These are phyloP conservation scores for Molossus molossus DNA, from an alignment of 2,797 vertebrate species.

Conservation along the genomic window DNA sequence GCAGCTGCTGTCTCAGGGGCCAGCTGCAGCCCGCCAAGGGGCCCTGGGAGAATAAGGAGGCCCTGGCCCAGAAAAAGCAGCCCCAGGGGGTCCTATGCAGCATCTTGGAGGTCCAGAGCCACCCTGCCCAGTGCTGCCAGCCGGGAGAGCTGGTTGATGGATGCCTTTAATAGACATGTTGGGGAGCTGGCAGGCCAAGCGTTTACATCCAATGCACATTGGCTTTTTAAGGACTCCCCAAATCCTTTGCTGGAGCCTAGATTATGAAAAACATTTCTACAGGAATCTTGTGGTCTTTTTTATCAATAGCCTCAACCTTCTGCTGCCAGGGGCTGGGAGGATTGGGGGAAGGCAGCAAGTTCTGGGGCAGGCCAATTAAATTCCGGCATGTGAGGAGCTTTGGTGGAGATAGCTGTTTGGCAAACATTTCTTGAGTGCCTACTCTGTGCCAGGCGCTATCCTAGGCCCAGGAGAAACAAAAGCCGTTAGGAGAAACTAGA, in stretches of 20 bases:
- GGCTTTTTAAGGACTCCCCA: conserved; percentile 73
- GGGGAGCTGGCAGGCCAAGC: conserved; percentile 33
- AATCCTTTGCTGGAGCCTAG: conserved; percentile 28
- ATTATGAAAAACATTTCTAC: conserved; percentile 67
- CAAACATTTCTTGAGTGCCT: background rate
- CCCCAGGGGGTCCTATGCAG: background rate
- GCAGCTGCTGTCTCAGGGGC: conserved; percentile 51
- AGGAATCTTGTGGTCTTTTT: conserved; percentile 28
- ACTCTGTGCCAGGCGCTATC: background rate
- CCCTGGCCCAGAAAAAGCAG: background rate
- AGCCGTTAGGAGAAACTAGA: background rate
- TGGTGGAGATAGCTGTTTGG: background rate
- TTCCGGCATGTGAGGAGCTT: background rate
- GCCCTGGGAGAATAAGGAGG: background rate
- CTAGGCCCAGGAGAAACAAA: background rate
- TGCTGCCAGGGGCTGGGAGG: background rate
- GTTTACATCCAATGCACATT: conserved; percentile 61
- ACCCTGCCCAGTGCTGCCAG: background rate
- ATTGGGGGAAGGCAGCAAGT: background rate
- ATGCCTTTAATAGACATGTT: conserved; percentile 56
- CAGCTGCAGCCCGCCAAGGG: background rate
- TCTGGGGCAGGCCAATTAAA: background rate
- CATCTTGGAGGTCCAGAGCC: background rate
- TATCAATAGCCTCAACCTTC: background rate
- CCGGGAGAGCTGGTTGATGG: conserved; percentile 18